Conservation (phyloP, 2,113 vertebrate genomes). For the Genyomyrus donnyi region DNA sequence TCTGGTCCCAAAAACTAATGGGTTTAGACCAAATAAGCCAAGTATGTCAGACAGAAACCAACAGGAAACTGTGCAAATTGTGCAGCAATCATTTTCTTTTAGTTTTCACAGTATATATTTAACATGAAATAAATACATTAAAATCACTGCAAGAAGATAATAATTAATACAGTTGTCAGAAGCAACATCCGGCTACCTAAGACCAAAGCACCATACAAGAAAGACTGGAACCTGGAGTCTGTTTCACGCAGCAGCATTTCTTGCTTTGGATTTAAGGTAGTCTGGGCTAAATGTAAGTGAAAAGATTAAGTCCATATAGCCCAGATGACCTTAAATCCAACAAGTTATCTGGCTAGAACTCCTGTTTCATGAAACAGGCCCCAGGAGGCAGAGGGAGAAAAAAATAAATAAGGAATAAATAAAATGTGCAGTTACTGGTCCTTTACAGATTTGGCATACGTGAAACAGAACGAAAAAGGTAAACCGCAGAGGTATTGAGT, state of each 20-base stretch:
- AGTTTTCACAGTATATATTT: constrained; percentile 57
- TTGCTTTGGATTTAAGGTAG: not conserved
- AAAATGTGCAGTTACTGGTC: not conserved
- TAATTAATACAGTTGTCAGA: constrained; percentile 37
- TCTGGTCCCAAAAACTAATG: not conserved
- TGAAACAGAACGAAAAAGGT: not conserved
- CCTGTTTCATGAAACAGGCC: not conserved
- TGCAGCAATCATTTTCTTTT: constrained; percentile 57
- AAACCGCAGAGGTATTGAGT: not conserved
- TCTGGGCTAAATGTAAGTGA: not conserved
- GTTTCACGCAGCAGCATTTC: not conserved
- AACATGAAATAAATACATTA: constrained; percentile 59
- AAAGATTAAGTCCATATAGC: not conserved
- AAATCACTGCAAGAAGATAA: constrained; percentile 23
- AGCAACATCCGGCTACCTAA: constrained; percentile 18
- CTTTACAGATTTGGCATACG: not conserved
- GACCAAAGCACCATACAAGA: constrained; percentile 25
- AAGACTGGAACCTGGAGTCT: not conserved
- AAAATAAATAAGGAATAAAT: constrained; percentile 1
- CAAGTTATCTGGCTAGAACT: not conserved
- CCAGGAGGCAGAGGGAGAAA: not conserved
- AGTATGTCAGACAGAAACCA: constrained; percentile 35
- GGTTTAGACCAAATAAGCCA: not conserved
- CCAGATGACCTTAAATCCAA: not conserved
- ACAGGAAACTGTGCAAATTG: constrained; percentile 56